Evolutionary conservation across 2,113 vertebrate genomes (phyloP).

Genomic region (Elgaria multicarinata): DNA sequence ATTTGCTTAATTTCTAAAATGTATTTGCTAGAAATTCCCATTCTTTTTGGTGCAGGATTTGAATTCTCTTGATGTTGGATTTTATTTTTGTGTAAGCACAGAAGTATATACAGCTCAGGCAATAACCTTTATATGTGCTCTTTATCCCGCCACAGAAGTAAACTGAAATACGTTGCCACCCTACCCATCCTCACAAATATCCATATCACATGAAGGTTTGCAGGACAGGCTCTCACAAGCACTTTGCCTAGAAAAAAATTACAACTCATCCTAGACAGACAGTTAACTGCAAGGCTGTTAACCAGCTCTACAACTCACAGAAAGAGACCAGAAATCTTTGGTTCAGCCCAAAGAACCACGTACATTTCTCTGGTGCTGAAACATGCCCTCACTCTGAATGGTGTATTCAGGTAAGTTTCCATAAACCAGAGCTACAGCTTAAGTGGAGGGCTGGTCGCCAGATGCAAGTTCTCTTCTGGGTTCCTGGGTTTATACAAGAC

Average conservation of each 20-base stretch:
- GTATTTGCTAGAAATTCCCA: not conserved
- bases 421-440: not conserved
- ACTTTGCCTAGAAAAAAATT: not conserved
- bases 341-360: not conserved
- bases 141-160: not conserved
- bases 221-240: not conserved
- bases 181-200: not conserved
- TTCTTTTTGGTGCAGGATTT: not conserved
- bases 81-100: not conserved
- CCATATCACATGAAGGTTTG: not conserved
- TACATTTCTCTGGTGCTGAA: accelerated
- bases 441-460: too few relatives aligned
- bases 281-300: not conserved
- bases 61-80: not conserved
- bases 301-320: not conserved
- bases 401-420: accelerated
- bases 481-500: not conserved
- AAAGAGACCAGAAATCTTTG: not conserved
- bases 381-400: not conserved
- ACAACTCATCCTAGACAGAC: not conserved
- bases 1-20: not conserved
- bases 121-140: not conserved
- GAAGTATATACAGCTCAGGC: not conserved
- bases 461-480: not conserved
- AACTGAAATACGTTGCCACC: not conserved